Evolutionary conservation across 2,888 invertebrate genomes (phyloP).

Genomic region (Falcaria lacertinaria): DNA sequence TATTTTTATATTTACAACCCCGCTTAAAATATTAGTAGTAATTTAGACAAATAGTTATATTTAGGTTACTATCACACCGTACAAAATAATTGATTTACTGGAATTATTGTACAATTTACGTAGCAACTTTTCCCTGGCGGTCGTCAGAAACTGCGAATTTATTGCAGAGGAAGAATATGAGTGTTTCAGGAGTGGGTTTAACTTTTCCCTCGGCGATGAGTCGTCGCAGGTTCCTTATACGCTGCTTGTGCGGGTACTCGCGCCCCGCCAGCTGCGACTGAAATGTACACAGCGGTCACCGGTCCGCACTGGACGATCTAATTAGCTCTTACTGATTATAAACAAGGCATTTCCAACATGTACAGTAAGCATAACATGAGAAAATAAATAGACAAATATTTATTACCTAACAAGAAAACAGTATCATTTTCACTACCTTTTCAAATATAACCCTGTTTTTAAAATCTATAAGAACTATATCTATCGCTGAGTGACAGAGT

Average conservation of each 20-base stretch:
- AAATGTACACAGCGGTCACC: constrained; percentile 7
- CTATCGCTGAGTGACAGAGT: too few relatives aligned
- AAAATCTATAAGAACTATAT: too few relatives aligned
- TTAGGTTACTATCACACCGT: not conserved
- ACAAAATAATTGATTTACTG: constrained; percentile 10
- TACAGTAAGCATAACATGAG: not conserved
- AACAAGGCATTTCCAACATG: not conserved
- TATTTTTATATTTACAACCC: constrained; percentile 49
- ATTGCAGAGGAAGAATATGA: constrained; percentile 76
- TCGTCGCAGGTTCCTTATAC: constrained; percentile 77
- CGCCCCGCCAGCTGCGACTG: constrained; percentile 36
- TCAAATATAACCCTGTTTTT: too few relatives aligned
- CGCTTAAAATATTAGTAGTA: constrained; percentile 13
- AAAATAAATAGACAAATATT: not conserved
- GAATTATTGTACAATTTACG: constrained; percentile 14
- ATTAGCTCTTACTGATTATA: not conserved
- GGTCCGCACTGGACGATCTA: too few relatives aligned
- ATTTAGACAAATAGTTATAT: constrained; percentile 3
- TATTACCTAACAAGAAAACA: not conserved
- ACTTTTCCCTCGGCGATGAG: constrained; percentile 69
- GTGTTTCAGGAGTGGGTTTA: constrained; percentile 67
- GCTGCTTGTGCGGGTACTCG: constrained; percentile 82
- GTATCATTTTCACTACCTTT: not conserved
- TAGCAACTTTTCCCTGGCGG: constrained; percentile 40
- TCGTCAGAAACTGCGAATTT: constrained; percentile 73